Base-by-base conservation (phyloP, 2,113 vertebrate species). In the Halcyon senegalensis region DNA sequence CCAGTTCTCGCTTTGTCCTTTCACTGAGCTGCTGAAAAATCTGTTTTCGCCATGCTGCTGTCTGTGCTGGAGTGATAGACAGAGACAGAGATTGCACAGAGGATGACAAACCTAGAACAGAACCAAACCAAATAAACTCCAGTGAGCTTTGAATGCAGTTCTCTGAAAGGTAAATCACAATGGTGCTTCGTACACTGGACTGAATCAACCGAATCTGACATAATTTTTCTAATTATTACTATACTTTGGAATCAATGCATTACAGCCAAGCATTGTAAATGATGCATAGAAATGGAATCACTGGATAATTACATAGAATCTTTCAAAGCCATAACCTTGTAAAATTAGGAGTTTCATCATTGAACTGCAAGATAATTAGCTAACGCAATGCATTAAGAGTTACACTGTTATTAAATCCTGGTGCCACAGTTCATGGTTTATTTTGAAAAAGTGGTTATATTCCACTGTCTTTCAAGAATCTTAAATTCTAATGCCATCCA, bases 11-110 rank as follows among this genome's bases (percentile, higher is more conserved):
- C 90, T 98, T 99, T 60, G 99, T 98, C 86, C 99, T 97, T 84
- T 99, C 99, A 2, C 98, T 98, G 83, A 99, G 99, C 96, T 99
- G 99, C 92, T 99, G 99, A 60, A 99, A 99, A 97, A 99, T 99
- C 98, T 99, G 99, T 91, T 98, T 99, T 90, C 98, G 94, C 99
- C 99, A 99, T 0, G 98, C 97, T 7, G 99, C 98, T 0, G 99
- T 99, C 98, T 99, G 99, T 19, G 98, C 98, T 1, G 99, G 99
- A 9, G 97, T 99, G 96, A 99, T 97, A 30, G 99, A 99, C 88
- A 99, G 97, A 60, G 98, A 98, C 75, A 99, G 97, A 28, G 98
- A 98, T 94, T 99, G 99, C 89, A 98, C 91, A 0, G 98, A 99
- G 5, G 98, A 97, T 2, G 97, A 94, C 94, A 99, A 94, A 62